Evolutionary conservation across 64 coral and sea anemone genomes (phyloP).

Genomic region (Stylophora pistillata): DNA sequence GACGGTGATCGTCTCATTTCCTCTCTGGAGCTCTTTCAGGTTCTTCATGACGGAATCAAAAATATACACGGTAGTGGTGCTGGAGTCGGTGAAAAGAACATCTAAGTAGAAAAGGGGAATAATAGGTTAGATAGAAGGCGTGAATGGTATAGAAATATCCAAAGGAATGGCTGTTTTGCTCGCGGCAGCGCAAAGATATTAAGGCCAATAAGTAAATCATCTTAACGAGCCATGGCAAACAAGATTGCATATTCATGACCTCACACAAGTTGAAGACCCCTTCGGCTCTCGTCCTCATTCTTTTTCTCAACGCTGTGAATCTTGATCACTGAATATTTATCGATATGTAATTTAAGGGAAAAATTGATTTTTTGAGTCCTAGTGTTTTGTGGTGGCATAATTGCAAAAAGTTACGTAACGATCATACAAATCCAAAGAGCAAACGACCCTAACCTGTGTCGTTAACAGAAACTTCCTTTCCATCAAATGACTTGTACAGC

Average conservation of each 20-base stretch:
- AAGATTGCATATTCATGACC: no score
- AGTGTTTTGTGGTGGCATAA: background rate
- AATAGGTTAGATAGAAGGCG: no score
- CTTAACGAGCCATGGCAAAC: no score
- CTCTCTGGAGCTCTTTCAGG: slow-evolving; percentile 16
- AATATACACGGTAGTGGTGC: slow-evolving; percentile 5
- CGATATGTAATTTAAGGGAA: background rate
- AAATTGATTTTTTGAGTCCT: background rate
- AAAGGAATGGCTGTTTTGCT: background rate
- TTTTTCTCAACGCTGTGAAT: no score
- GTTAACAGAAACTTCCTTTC: slow-evolving; percentile 4
- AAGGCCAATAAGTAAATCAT: no score
- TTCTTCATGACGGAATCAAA: slow-evolving; percentile 29
- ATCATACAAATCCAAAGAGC: background rate
- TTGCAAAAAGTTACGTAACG: background rate
- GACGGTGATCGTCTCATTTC: slow-evolving; percentile 9
- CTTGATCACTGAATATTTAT: no score
- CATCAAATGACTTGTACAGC: slow-evolving; percentile 15
- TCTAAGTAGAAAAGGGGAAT: background rate
- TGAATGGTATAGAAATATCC: no score
- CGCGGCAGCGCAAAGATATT: no score
- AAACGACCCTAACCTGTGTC: slow-evolving; percentile 15
- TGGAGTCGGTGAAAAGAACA: background rate
- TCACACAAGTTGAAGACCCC: no score
- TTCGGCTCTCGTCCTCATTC: no score